Evolutionary conservation across 2,888 invertebrate species (phyloP).

Genomic region (Listrodromus nycthemerus): DNA sequence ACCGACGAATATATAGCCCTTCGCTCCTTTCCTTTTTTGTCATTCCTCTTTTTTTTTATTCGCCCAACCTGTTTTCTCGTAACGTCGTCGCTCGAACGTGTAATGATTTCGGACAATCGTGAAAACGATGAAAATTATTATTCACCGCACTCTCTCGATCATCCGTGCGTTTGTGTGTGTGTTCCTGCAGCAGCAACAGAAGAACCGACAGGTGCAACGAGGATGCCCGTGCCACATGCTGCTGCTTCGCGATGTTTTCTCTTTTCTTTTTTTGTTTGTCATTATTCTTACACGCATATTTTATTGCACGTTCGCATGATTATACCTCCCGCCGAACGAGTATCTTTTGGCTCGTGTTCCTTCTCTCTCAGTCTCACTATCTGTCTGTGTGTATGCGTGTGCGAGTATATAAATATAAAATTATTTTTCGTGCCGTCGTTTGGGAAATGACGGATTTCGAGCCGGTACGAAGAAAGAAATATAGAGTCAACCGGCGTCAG

Average conservation of each 20-base stretch:
- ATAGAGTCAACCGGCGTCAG: conserved; percentile 74
- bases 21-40: conserved; percentile 16
- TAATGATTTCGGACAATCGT: conserved; percentile 69
- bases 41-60: conserved; percentile 23
- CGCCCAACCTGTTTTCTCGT: conserved; percentile 65
- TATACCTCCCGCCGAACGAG: conserved; percentile 43
- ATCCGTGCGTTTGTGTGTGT: background rate
- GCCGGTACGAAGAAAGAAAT: conserved; percentile 29
- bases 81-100: conserved; percentile 59
- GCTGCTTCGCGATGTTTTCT: conserved; percentile 36
- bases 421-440: background rate
- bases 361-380: background rate
- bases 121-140: conserved; percentile 66
- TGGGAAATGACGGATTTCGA: conserved; percentile 36
- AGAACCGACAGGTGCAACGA: conserved; percentile 57
- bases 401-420: no score
- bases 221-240: conserved; percentile 53
- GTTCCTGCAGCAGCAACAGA: conserved; percentile 34
- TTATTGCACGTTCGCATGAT: conserved; percentile 60
- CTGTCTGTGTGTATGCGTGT: background rate
- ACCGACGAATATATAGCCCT: background rate
- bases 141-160: conserved; percentile 26
- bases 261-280: conserved; percentile 52
- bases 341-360: conserved; percentile 7
- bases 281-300: conserved; percentile 43